Evolutionary conservation across 2,113 vertebrate species (phyloP).

Genomic region (Hiodon alosoides): DNA sequence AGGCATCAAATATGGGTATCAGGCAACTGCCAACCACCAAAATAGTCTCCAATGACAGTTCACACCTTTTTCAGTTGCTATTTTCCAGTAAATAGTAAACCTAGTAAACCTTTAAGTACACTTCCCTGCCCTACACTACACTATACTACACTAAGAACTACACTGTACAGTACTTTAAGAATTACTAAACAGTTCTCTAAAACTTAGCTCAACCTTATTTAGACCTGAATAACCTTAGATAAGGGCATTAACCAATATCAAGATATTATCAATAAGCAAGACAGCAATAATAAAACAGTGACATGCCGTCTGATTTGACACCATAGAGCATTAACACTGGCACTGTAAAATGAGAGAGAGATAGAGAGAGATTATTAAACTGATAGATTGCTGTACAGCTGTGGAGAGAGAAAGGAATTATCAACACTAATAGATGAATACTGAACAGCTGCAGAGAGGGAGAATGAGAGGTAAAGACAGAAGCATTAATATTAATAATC

Average conservation of each 20-base stretch:
- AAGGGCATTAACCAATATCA: slow-evolving; percentile 45
- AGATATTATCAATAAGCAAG: slow-evolving; percentile 50
- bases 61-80: too few species aligned
- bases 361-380: slow-evolving; percentile 59
- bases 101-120: too few species aligned
- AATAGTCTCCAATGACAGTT: too few species aligned
- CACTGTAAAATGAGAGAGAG: slow-evolving; percentile 37
- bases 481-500: slow-evolving; percentile 63
- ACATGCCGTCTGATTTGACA: slow-evolving; percentile 56
- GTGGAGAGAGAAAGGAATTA: slow-evolving; percentile 62
- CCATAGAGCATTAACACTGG: slow-evolving; percentile 40
- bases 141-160: too few species aligned
- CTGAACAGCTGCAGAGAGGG: slow-evolving; percentile 56
- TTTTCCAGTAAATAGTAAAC: too few species aligned
- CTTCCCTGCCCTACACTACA: too few species aligned
- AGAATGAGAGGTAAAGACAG: slow-evolving; percentile 36
- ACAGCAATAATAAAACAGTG: slow-evolving; percentile 52
- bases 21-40: too few species aligned
- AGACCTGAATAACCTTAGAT: slow-evolving; percentile 50
- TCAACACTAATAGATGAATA: slow-evolving; percentile 68
- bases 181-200: not conserved
- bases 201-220: slow-evolving; percentile 40
- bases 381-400: slow-evolving; percentile 65
- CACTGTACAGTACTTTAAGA: not conserved
- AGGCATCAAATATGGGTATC: too few species aligned